Percentiles rank a stretch among this genome's conserved stretches.
These are phyloP conservation scores for Schizopygopsis pylzovi DNA, from an alignment of 2,797 vertebrate genomes.

Conservation along the genomic window DNA sequence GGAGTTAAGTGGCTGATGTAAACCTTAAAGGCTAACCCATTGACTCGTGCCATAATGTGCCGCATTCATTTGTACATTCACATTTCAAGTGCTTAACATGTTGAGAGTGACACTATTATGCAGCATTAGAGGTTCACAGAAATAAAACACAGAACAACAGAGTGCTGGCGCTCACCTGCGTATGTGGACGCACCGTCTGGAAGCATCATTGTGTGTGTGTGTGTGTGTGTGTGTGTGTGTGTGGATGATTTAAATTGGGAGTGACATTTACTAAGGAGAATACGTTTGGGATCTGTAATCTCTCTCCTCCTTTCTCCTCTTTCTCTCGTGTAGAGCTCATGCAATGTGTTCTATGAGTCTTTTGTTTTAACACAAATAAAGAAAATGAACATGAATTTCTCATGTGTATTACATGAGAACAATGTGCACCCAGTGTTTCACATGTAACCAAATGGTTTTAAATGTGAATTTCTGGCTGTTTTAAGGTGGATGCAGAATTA, in stretches of 20 bases:
- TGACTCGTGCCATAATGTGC: conserved; percentile 5
- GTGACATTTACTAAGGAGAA: conserved; percentile 39
- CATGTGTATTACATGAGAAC: neutral
- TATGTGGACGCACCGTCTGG: neutral
- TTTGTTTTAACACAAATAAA: too few species aligned
- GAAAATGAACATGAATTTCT: neutral
- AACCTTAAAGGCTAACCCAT: conserved; percentile 2
- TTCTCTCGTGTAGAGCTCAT: neutral
- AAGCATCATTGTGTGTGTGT: conserved; percentile 22
- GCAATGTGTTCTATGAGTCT: neutral
- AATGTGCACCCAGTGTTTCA: neutral
- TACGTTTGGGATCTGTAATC: conserved; percentile 27
- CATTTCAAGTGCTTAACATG: conserved; percentile 4
- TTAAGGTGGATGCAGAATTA: neutral
- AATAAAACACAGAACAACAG: neutral
- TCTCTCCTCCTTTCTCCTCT: neutral
- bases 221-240: conserved; percentile 12
- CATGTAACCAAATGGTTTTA: neutral
- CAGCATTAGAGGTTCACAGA: neutral
- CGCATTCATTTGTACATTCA: conserved; percentile 24
- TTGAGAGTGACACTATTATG: neutral
- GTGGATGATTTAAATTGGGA: conserved; percentile 29
- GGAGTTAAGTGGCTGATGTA: conserved; percentile 13
- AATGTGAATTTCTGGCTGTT: neutral
- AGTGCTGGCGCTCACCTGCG: neutral